Evolutionary conservation across 2,888 invertebrate genomes (phyloP).

Genomic region (Meghimatium bilineatum): DNA sequence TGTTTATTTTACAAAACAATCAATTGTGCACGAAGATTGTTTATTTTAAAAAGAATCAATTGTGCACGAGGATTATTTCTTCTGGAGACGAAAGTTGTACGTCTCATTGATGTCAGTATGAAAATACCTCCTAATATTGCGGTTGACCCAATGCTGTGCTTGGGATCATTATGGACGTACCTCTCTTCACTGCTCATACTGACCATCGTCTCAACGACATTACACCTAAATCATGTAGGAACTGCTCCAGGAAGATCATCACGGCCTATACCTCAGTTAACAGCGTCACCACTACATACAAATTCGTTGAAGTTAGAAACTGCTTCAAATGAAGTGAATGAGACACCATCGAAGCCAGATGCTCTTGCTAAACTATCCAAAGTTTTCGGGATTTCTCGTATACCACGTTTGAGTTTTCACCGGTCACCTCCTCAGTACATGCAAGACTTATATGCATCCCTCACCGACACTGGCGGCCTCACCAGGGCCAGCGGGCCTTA

Average conservation of each 20-base stretch:
- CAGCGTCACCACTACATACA: conserved; percentile 3
- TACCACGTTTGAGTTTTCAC: conserved; percentile 63
- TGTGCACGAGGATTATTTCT: too few species aligned
- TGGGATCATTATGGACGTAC: conserved; percentile 10
- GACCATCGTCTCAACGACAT: conserved; percentile 7
- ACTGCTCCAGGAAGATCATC: neutral
- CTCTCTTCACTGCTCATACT: conserved; percentile 3
- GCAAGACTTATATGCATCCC: conserved; percentile 80
- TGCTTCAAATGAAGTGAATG: neutral
- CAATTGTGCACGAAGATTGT: too few species aligned
- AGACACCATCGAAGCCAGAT: conserved; percentile 56
- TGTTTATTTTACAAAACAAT: too few species aligned
- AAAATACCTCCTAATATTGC: neutral
- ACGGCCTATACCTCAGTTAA: neutral
- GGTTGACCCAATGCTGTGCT: neutral
- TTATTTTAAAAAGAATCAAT: too few species aligned
- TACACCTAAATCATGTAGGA: conserved; percentile 8
- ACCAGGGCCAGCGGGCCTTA: conserved; percentile 79
- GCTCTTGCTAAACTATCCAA: conserved; percentile 70
- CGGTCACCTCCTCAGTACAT: conserved; percentile 80
- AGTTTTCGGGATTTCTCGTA: conserved; percentile 73
- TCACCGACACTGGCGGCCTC: conserved; percentile 79
- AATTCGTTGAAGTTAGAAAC: conserved; percentile 15
- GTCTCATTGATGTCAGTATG: conserved; percentile 7
- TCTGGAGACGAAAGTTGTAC: neutral